Percentiles rank a stretch among this genome's conserved stretches.
These are phyloP conservation scores for Ethmia dodecea DNA, from an alignment of 2,888 invertebrate species.

Conservation along the genomic window DNA sequence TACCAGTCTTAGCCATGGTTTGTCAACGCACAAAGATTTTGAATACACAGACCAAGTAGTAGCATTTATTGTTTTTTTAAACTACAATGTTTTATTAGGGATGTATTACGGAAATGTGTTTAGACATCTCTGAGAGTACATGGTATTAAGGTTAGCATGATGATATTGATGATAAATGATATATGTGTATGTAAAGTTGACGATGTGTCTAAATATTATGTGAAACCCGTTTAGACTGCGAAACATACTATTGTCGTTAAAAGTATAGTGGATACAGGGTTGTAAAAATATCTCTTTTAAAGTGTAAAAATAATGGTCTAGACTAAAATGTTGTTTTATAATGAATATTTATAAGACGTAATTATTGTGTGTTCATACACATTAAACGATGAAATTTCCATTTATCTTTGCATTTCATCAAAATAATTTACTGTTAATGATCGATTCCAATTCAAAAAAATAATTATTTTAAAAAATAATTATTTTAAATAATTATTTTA, in stretches of 20 bases:
- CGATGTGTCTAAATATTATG: conserved; percentile 7
- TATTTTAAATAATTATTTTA: conserved; percentile 35
- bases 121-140: conserved; percentile 22
- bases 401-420: conserved; percentile 56
- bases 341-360: conserved; percentile 66
- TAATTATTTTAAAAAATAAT: conserved; percentile 37
- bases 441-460: conserved; percentile 53
- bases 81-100: neutral
- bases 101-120: neutral
- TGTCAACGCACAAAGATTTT: conserved; percentile 35
- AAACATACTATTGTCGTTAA: conserved; percentile 58
- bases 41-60: conserved; percentile 18
- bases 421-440: conserved; percentile 28
- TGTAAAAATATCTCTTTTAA: conserved; percentile 74
- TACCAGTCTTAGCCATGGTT: conserved; percentile 12
- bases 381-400: conserved; percentile 58
- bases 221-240: conserved; percentile 43
- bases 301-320: conserved; percentile 63
- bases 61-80: conserved; percentile 17
- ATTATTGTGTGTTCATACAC: conserved; percentile 60
- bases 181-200: conserved; percentile 7
- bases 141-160: conserved; percentile 18
- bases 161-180: conserved; percentile 4
- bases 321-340: conserved; percentile 70
- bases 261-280: conserved; percentile 77